A percentile compares a stretch with the other conserved stretches of the same genome.
Conservation (phyloP, 2,113 vertebrate species). For the Seriola dumerili region DNA sequence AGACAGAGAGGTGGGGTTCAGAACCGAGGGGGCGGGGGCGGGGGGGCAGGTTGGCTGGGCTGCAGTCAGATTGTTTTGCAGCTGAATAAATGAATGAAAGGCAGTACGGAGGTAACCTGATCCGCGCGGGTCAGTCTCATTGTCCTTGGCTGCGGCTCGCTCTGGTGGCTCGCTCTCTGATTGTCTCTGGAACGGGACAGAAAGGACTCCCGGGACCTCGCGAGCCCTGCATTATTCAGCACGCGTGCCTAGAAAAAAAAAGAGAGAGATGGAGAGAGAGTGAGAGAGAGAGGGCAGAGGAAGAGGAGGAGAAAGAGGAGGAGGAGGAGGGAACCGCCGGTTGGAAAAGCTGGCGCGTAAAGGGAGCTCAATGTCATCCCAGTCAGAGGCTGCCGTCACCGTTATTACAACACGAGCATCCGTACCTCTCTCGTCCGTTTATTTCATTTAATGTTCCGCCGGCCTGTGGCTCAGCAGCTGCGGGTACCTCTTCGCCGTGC, state of each 20-base stretch:
- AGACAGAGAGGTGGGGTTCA: constrained; percentile 5
- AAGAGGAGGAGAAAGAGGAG: constrained; percentile 8
- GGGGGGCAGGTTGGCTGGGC: constrained; percentile 35
- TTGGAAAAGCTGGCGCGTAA: constrained; percentile 75
- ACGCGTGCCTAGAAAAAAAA: constrained; percentile 64
- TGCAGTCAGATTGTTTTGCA: constrained; percentile 66
- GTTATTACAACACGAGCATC: constrained; percentile 16
- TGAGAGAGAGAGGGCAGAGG: background rate
- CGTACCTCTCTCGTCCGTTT: constrained; percentile 9
- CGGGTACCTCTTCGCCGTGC: background rate
- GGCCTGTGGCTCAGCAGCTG: background rate
- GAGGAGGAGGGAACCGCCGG: constrained; percentile 31
- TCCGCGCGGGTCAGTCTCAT: constrained; percentile 72
- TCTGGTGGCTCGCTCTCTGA: constrained; percentile 66
- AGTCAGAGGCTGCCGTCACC: constrained; percentile 40
- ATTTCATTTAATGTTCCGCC: constrained; percentile 17
- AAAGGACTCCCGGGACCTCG: constrained; percentile 78
- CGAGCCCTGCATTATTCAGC: constrained; percentile 86
- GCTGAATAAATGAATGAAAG: constrained; percentile 77
- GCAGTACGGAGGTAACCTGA: constrained; percentile 80
- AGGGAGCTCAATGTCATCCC: constrained; percentile 71
- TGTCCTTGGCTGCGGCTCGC: constrained; percentile 68
- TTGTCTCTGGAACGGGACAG: constrained; percentile 82
- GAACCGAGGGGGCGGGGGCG: background rate
- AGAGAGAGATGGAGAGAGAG: background rate